Conservation (phyloP, 2,113 vertebrate species). For the Loxodonta africana region DNA sequence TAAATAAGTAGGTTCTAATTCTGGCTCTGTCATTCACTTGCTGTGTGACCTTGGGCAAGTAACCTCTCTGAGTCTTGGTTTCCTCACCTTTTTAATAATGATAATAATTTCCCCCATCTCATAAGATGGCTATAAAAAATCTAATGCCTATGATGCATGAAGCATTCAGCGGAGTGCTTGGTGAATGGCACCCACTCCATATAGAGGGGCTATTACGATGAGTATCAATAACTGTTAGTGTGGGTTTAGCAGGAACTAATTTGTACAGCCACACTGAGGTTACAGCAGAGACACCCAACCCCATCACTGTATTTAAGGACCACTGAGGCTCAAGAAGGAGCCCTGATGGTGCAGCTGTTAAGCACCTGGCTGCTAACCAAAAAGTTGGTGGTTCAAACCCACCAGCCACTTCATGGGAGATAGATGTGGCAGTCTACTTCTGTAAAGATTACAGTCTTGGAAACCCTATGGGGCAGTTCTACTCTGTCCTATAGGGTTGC, state of each 20-base stretch:
- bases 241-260: not conserved
- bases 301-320: fast-evolving
- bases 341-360: not conserved
- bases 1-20: not conserved
- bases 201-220: not conserved
- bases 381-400: not conserved
- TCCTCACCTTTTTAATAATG: not conserved
- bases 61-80: not conserved
- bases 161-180: not conserved
- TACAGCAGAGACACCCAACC: not conserved
- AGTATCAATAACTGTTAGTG: fast-evolving
- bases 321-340: not conserved
- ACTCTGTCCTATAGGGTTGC: too few species aligned
- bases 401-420: not conserved
- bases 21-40: not conserved
- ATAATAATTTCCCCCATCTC: too few species aligned
- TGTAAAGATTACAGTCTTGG: too few species aligned
- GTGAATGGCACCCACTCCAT: not conserved
- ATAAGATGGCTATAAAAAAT: not conserved
- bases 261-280: not conserved
- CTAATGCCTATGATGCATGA: fast-evolving
- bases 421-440: not conserved
- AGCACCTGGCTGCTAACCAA: not conserved
- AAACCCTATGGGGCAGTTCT: too few species aligned
- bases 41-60: not conserved